Evolutionary conservation across 1,140 invertebrate species (phyloP).

Genomic region (Zaprionus capensis): DNA sequence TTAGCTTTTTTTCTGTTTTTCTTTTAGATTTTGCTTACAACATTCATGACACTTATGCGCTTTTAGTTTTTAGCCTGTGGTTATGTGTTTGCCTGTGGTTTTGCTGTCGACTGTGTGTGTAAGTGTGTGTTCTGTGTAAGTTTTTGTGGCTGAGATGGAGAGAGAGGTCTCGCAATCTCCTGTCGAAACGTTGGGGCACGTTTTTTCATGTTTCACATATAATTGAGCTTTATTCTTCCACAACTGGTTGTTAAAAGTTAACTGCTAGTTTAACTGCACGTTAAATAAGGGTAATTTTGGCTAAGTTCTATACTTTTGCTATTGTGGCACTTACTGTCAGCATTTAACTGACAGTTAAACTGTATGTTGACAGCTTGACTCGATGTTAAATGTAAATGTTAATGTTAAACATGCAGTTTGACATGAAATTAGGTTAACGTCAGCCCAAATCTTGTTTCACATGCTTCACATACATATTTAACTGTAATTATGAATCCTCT

Average conservation of each 20-base stretch:
- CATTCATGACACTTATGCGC: slow-evolving; percentile 56
- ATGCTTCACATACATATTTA: background rate
- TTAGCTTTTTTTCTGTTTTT: slow-evolving; percentile 34
- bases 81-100: slow-evolving; percentile 22
- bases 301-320: background rate
- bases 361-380: background rate
- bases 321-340: background rate
- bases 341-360: background rate
- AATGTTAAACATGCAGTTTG: background rate
- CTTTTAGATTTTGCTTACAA: slow-evolving; percentile 59
- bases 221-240: background rate
- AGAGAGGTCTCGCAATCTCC: slow-evolving; percentile 5
- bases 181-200: background rate
- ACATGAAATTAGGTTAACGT: slow-evolving; percentile 1
- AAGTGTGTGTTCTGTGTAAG: slow-evolving; percentile 31
- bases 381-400: background rate
- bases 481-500: background rate
- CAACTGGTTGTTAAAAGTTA: slow-evolving; percentile 7
- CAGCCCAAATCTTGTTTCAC: background rate
- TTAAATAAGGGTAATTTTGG: background rate
- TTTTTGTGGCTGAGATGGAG: slow-evolving; percentile 18
- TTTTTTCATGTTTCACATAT: slow-evolving; percentile 10
- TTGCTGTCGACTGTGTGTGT: background rate
- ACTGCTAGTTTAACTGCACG: slow-evolving; percentile 1
- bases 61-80: slow-evolving; percentile 25